These are phyloP conservation scores for Plectus sambesii DNA, from an alignment of 1,140 invertebrate genomes.

Conservation along the genomic window DNA sequence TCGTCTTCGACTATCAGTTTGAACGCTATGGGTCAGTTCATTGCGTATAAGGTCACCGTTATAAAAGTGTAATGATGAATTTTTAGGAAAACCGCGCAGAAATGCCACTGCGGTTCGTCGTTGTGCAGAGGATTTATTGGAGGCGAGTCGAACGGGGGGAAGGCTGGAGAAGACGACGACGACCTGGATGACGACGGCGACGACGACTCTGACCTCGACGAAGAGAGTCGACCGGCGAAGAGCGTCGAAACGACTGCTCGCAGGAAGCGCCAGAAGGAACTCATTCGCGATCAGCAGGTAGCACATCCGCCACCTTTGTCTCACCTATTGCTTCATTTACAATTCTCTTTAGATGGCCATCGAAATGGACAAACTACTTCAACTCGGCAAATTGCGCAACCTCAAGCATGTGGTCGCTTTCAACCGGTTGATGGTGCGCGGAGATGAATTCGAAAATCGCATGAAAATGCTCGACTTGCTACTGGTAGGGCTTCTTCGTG, in stretches of 20 bases:
- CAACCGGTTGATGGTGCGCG: conserved; percentile 26
- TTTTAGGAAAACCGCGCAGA: conserved; percentile 18
- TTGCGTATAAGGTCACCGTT: too few relatives aligned
- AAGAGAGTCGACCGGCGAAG: conserved; percentile 8
- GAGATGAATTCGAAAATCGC: conserved; percentile 17
- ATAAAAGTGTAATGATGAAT: background rate
- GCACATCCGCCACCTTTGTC: background rate
- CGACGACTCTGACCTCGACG: too few relatives aligned
- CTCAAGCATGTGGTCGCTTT: conserved; percentile 21
- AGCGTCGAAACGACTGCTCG: conserved; percentile 2
- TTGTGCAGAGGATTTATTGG: too few relatives aligned
- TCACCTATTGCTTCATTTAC: background rate
- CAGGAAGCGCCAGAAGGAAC: background rate
- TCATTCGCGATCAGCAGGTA: background rate
- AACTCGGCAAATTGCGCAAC: conserved; percentile 15
- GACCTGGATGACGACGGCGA: conserved; percentile 17
- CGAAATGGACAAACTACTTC: conserved; percentile 20
- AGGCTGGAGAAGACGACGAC: too few relatives aligned
- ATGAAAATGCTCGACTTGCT: conserved; percentile 21
- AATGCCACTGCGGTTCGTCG: too few relatives aligned
- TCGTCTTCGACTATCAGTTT: conserved; percentile 97
- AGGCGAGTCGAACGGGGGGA: too few relatives aligned
- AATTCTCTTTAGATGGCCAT: background rate
- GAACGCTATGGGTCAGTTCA: conserved; percentile 84
- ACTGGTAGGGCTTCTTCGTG: too few relatives aligned